A percentile compares a stretch with the other conserved stretches of the same genome.
Evolutionary conservation across 2,888 invertebrate genomes (phyloP).

Genomic region (Volucella inanis): DNA sequence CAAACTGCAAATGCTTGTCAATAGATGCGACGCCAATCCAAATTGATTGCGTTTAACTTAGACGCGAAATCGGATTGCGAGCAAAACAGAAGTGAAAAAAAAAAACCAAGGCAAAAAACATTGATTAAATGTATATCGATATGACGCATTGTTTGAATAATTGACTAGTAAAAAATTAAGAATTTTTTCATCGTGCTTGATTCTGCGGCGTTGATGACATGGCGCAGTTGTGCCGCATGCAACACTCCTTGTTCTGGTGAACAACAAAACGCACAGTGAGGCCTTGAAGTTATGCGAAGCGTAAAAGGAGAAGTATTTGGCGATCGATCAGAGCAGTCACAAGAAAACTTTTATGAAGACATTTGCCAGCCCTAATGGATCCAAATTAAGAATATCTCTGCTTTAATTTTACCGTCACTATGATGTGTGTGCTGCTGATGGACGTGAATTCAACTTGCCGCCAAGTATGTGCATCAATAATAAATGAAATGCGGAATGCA

Average conservation of each 20-base stretch:
- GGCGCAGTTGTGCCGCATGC: conserved; percentile 66
- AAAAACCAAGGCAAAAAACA: conserved; percentile 70
- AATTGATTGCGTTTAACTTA: conserved; percentile 66
- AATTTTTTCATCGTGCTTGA: conserved; percentile 60
- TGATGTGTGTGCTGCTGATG: conserved; percentile 43
- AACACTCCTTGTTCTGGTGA: conserved; percentile 51
- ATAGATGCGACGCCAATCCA: conserved; percentile 70
- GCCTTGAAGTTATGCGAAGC: conserved; percentile 62
- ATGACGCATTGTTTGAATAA: conserved; percentile 81
- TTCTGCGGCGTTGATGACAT: conserved; percentile 72
- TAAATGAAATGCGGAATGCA: conserved; percentile 73
- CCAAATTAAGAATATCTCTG: conserved; percentile 71
- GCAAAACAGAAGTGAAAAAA: conserved; percentile 39
- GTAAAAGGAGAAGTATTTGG: conserved; percentile 69
- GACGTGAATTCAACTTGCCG: conserved; percentile 31
- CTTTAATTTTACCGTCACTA: conserved; percentile 70
- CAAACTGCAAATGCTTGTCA: conserved; percentile 30
- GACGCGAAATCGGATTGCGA: conserved; percentile 27
- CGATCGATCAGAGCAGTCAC: conserved; percentile 70
- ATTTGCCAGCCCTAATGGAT: conserved; percentile 66
- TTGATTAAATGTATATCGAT: conserved; percentile 83
- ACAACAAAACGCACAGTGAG: conserved; percentile 13
- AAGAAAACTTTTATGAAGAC: conserved; percentile 70
- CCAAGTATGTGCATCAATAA: conserved; percentile 73
- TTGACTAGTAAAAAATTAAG: conserved; percentile 74